Conservation (phyloP, 2,888 invertebrate species). For the Cancer borealis region DNA sequence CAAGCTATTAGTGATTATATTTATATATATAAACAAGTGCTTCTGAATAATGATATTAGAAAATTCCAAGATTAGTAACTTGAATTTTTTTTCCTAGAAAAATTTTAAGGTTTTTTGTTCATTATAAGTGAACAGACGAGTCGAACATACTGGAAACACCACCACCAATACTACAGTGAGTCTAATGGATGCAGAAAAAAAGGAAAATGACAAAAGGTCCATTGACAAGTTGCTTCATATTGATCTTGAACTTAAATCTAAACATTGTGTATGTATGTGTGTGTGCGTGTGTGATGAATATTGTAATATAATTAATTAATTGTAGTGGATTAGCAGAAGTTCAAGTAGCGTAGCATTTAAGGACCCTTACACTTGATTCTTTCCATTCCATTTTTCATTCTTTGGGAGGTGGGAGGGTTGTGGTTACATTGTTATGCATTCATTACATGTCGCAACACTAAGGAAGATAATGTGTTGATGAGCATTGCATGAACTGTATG, state of each 20-base stretch:
- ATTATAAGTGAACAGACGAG: neutral
- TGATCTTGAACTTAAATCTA: neutral
- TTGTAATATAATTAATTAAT: neutral
- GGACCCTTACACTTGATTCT: no score
- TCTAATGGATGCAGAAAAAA: neutral
- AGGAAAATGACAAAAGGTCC: neutral
- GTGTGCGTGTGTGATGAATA: neutral
- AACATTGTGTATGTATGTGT: neutral
- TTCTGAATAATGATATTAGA: neutral
- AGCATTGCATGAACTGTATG: neutral
- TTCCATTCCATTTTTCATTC: no score
- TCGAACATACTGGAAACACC: neutral
- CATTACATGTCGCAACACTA: neutral
- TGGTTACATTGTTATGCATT: neutral
- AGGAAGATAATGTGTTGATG: neutral
- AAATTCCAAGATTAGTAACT: neutral
- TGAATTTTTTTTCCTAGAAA: neutral
- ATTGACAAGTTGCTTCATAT: neutral
- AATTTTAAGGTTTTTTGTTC: neutral
- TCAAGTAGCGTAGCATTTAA: neutral
- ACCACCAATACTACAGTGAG: neutral
- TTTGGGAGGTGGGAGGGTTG: neutral
- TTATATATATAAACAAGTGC: neutral
- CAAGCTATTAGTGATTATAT: neutral
- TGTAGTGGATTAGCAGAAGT: neutral